Evolutionary conservation across 2,888 invertebrate species (phyloP).

Genomic region (Latrodectus hesperus): DNA sequence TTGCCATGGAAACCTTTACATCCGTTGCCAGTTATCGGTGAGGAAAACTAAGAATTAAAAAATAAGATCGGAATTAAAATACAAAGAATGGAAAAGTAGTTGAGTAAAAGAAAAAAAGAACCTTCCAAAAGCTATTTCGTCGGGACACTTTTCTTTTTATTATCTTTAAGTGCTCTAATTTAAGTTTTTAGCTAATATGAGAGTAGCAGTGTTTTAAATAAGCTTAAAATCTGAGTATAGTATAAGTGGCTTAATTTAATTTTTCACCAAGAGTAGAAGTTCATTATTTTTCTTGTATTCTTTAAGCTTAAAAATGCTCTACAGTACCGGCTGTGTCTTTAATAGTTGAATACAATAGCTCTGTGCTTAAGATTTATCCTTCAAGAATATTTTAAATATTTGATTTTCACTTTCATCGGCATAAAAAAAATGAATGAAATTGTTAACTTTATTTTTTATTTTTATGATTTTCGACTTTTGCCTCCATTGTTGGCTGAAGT

Average conservation of each 20-base stretch:
- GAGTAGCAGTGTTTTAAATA: conserved; percentile 54
- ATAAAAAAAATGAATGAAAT: background rate
- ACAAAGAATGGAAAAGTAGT: conserved; percentile 15
- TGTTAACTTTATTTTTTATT: background rate
- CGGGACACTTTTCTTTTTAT: conserved; percentile 44
- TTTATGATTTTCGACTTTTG: too few relatives aligned
- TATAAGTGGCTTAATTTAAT: conserved; percentile 63
- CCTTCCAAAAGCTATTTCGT: conserved; percentile 33
- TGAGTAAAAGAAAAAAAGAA: conserved; percentile 8
- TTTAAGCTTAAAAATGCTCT: conserved; percentile 23
- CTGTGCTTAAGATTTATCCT: conserved; percentile 6
- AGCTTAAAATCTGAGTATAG: conserved; percentile 59
- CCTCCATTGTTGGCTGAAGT: too few relatives aligned
- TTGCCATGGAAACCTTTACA: conserved; percentile 41
- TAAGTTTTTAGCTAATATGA: conserved; percentile 51
- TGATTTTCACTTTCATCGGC: conserved; percentile 43
- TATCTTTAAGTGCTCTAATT: conserved; percentile 53
- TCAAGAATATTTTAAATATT: conserved; percentile 30
- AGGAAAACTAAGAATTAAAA: conserved; percentile 21
- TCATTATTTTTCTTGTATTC: conserved; percentile 29
- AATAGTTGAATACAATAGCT: conserved; percentile 34
- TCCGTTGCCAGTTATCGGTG: conserved; percentile 40
- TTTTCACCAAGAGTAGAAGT: conserved; percentile 39
- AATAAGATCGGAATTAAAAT: conserved; percentile 29
- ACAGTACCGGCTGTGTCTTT: conserved; percentile 11